Evolutionary conservation across 2,113 vertebrate species (phyloP).

Genomic region (Vimba vimba): DNA sequence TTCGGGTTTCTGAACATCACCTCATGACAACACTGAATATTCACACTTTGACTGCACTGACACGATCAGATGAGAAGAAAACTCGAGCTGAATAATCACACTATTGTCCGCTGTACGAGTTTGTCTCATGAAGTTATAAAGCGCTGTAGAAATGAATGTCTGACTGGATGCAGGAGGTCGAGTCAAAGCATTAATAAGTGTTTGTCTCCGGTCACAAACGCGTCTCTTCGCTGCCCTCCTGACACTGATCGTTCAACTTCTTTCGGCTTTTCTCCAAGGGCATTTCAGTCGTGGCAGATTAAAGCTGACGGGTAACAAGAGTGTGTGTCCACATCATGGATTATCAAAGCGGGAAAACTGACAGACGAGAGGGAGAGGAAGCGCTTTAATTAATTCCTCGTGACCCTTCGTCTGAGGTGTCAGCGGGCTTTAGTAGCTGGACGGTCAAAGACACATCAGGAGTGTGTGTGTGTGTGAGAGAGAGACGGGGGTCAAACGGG

Average conservation of each 20-base stretch:
- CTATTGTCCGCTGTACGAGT: too few species aligned
- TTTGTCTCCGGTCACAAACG: background rate
- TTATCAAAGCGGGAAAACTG: slow-evolving; percentile 74
- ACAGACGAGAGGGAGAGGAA: slow-evolving; percentile 35
- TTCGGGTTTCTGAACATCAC: background rate
- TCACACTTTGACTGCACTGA: too few species aligned
- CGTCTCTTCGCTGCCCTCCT: slow-evolving; percentile 62
- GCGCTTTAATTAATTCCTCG: slow-evolving; percentile 71
- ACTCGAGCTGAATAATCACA: too few species aligned
- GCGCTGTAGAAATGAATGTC: too few species aligned
- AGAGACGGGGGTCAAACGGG: slow-evolving; percentile 66
- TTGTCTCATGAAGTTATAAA: too few species aligned
- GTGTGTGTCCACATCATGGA: slow-evolving; percentile 74
- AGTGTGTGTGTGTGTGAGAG: background rate
- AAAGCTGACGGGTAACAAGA: slow-evolving; percentile 75
- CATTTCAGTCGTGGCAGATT: slow-evolving; percentile 79
- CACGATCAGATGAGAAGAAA: too few species aligned
- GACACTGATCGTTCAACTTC: slow-evolving; percentile 43
- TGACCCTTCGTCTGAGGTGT: slow-evolving; percentile 70
- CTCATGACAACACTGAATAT: too few species aligned
- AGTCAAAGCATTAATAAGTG: background rate
- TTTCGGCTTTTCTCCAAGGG: slow-evolving; percentile 67
- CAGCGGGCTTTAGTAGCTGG: slow-evolving; percentile 70
- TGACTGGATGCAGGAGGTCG: background rate
- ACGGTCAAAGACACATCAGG: slow-evolving; percentile 63